Conservation (phyloP, 2,113 vertebrate species). For the Podilymbus podiceps region DNA sequence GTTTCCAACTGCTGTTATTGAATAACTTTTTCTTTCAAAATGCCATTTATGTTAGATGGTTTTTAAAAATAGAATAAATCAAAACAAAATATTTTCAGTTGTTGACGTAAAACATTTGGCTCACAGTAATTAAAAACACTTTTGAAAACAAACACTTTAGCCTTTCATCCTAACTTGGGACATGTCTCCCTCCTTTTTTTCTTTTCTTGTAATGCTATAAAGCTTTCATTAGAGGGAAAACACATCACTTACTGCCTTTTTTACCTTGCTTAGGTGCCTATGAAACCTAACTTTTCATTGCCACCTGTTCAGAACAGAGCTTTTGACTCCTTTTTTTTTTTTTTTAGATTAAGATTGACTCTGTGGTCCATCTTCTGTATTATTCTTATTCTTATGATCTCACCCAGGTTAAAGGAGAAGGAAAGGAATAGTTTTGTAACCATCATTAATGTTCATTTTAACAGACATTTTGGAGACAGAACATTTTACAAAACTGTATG, state of each 20-base stretch:
- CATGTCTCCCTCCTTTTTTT: neutral
- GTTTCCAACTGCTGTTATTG: constrained; percentile 26
- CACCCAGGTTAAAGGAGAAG: neutral
- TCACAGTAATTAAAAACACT: constrained; percentile 53
- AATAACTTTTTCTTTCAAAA: constrained; percentile 15
- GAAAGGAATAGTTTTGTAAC: neutral
- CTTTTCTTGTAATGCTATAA: neutral
- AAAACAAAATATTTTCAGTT: constrained; percentile 46
- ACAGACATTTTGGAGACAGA: neutral
- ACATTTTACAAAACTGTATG: neutral
- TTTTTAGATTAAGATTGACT: neutral
- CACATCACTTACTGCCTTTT: neutral
- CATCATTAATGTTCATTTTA: neutral
- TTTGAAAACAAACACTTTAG: constrained; percentile 19
- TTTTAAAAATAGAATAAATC: constrained; percentile 48
- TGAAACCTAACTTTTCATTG: neutral
- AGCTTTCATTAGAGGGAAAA: neutral
- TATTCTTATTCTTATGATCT: neutral
- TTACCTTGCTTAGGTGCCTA: neutral
- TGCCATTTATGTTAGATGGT: neutral
- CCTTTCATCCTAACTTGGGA: constrained; percentile 5
- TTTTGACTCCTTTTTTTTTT: neutral
- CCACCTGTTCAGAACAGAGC: neutral
- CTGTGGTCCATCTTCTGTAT: neutral
- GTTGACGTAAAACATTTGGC: constrained; percentile 47